Conservation (phyloP, 2,888 invertebrate species). For the Heteropelma amictum region DNA sequence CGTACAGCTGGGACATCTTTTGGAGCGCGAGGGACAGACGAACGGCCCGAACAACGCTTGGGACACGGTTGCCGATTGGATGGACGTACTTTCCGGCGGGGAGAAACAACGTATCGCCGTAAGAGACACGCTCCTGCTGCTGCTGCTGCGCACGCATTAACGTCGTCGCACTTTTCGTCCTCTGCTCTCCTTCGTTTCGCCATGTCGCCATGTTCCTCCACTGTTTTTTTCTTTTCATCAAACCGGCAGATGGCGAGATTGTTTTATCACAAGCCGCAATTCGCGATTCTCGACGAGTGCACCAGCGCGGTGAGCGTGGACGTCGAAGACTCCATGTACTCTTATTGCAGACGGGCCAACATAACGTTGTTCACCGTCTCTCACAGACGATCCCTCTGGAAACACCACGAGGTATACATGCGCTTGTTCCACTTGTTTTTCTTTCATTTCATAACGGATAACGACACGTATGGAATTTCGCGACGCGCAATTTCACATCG, state of each 20-base stretch:
- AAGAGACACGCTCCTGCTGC: constrained; percentile 59
- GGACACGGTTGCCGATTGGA: constrained; percentile 98
- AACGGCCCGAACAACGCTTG: constrained; percentile 83
- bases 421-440: neutral
- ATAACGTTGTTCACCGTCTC: constrained; percentile 98
- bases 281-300: constrained; percentile 99
- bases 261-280: constrained; percentile 98
- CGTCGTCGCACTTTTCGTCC: neutral
- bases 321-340: constrained; percentile 98
- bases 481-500: neutral
- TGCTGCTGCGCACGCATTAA: neutral
- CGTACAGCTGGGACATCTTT: constrained; percentile 91
- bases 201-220: neutral
- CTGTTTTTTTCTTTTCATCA: neutral
- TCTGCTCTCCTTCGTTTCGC: too few species aligned
- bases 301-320: constrained; percentile 99
- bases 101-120: constrained; percentile 98
- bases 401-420: constrained; percentile 89
- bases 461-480: neutral
- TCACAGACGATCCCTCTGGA: constrained; percentile 98
- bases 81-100: constrained; percentile 98
- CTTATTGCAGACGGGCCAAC: constrained; percentile 89
- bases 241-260: constrained; percentile 91
- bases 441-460: neutral
- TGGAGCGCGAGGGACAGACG: constrained; percentile 86